phyloP scores from a whole-genome alignment of 2,888 invertebrate species.

The Scelioninae gen. 1 region DNA sequence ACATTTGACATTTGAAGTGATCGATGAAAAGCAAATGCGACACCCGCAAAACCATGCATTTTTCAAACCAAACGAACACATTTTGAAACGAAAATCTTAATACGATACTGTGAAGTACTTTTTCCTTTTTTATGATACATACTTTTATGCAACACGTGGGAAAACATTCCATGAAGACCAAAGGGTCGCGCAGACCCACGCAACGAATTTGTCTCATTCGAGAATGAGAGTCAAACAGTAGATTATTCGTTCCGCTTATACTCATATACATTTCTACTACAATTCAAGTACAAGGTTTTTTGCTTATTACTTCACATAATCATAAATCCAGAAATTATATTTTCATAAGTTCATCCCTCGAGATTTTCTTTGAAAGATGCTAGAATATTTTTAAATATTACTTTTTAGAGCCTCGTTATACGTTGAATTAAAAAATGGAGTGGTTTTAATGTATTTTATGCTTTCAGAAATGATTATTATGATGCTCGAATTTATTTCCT shows the following conservation, averaged over 20 bases:
- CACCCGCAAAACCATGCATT: too few species aligned
- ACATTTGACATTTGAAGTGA: slow-evolving; percentile 47
- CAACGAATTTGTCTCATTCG: slow-evolving; percentile 39
- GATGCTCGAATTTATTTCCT: too few species aligned
- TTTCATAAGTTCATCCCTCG: background rate
- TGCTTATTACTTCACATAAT: background rate
- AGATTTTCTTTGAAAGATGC: background rate
- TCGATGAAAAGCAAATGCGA: too few species aligned
- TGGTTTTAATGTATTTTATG: background rate
- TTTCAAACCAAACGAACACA: slow-evolving; percentile 10
- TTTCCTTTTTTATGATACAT: slow-evolving; percentile 13
- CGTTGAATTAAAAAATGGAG: background rate
- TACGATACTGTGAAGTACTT: slow-evolving; percentile 7
- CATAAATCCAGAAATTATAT: slow-evolving; percentile 15
- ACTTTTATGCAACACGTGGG: slow-evolving; percentile 44
- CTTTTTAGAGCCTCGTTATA: background rate
- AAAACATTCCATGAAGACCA: slow-evolving; percentile 48
- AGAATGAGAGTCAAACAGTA: slow-evolving; percentile 16
- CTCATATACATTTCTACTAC: slow-evolving; percentile 7
- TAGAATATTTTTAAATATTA: background rate
- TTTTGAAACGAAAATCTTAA: slow-evolving; percentile 26
- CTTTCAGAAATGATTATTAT: too few species aligned
- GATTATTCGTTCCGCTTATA: slow-evolving; percentile 14
- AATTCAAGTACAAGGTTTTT: background rate
- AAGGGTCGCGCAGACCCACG: slow-evolving; percentile 57